A percentile compares a stretch with the other conserved stretches of the same genome.
Evolutionary conservation across 53 echinoderm and acorn worm species (phyloP).

Genomic region (Hippasteria phrygiana): DNA sequence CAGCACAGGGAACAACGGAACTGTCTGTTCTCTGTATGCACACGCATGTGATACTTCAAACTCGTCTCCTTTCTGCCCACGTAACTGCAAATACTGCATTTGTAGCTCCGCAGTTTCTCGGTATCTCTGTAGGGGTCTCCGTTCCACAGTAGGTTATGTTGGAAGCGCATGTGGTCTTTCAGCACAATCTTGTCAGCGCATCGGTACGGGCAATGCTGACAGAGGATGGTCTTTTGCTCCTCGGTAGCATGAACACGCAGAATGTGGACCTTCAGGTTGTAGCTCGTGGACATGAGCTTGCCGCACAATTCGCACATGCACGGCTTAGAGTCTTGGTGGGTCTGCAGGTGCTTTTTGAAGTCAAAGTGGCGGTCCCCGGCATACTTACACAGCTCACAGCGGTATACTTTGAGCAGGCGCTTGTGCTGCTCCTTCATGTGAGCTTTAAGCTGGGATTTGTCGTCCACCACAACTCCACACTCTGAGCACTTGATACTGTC

Average conservation of each 20-base stretch:
- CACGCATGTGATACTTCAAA: conserved; percentile 90
- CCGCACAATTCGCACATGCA: conserved; percentile 90
- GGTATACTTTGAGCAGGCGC: conserved; percentile 79
- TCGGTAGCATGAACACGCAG: conserved; percentile 88
- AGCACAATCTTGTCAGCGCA: conserved; percentile 93
- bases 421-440: conserved; percentile 80
- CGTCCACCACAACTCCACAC: conserved; percentile 66
- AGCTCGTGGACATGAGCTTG: conserved; percentile 84
- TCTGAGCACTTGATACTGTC: conserved; percentile 77
- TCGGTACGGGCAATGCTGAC: conserved; percentile 75
- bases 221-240: conserved; percentile 81
- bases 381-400: conserved; percentile 87
- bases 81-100: conserved; percentile 79
- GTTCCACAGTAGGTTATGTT: conserved; percentile 80
- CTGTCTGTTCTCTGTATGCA: conserved; percentile 90
- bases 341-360: conserved; percentile 83
- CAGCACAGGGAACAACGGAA: conserved; percentile 84
- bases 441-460: conserved; percentile 41
- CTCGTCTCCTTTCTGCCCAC: conserved; percentile 91
- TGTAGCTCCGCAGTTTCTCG: conserved; percentile 67
- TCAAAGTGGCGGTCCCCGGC: conserved; percentile 85
- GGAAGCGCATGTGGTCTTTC: conserved; percentile 94
- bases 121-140: conserved; percentile 65
- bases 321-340: conserved; percentile 80
- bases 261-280: conserved; percentile 93